Conservation (phyloP, 1,140 invertebrate species). For the Formica selysi region DNA sequence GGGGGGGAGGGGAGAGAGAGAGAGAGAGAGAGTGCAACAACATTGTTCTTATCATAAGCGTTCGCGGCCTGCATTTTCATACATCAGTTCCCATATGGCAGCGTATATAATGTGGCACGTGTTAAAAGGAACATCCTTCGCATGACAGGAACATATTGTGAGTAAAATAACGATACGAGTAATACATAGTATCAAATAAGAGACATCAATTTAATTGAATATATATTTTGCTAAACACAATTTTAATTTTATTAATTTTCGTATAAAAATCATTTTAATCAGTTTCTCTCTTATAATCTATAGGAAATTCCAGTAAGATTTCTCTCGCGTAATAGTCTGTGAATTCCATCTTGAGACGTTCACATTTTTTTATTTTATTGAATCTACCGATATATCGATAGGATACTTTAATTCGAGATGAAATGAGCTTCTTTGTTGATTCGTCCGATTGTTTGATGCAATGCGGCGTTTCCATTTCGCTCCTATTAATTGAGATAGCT, state of each 20-base stretch:
- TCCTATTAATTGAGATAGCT: slow-evolving; percentile 33
- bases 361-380: background rate
- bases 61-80: background rate
- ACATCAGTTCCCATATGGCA: background rate
- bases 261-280: background rate
- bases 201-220: background rate
- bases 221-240: background rate
- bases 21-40: slow-evolving; percentile 10
- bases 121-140: background rate
- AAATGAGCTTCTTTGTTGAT: background rate
- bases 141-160: background rate
- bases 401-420: background rate
- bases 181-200: background rate
- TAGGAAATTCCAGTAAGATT: too few relatives aligned
- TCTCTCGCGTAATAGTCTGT: too few relatives aligned
- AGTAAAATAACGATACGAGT: background rate
- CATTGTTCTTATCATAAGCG: slow-evolving; percentile 5
- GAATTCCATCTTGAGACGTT: background rate
- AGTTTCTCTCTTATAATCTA: too few relatives aligned
- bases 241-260: background rate
- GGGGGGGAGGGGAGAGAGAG: too few relatives aligned
- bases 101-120: background rate
- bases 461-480: slow-evolving; percentile 24
- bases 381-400: background rate
- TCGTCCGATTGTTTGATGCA: slow-evolving; percentile 12